A percentile compares a stretch with the other conserved stretches of the same genome.
Evolutionary conservation across 92 coral and sea anemone species (phyloP).

Genomic region (Isaurus tuberculatus): DNA sequence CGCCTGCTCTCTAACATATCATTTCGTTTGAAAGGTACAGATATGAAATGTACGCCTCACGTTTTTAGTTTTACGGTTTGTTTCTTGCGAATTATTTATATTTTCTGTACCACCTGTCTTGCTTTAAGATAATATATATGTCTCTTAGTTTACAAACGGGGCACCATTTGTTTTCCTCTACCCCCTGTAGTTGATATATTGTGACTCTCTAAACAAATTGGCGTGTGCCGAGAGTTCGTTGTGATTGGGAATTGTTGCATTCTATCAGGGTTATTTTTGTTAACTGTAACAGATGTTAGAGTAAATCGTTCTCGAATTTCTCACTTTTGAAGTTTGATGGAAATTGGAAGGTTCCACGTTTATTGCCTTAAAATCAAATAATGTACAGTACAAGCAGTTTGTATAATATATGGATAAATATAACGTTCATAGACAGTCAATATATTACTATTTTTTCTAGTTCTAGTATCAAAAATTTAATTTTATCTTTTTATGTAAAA

Average conservation of each 20-base stretch:
- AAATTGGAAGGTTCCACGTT: too few species aligned
- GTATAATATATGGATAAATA: too few species aligned
- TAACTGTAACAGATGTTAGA: background rate
- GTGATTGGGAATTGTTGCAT: background rate
- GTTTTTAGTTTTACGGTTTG: slow-evolving; percentile 53
- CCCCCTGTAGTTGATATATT: background rate
- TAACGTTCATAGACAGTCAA: too few species aligned
- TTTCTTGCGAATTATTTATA: slow-evolving; percentile 32
- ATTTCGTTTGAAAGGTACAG: background rate
- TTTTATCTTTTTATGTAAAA: too few species aligned
- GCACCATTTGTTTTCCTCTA: slow-evolving; percentile 24
- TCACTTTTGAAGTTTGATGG: background rate
- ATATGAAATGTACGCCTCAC: background rate
- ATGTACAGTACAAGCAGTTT: too few species aligned
- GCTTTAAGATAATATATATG: slow-evolving; percentile 24
- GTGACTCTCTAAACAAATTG: background rate
- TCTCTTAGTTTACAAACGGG: slow-evolving; percentile 37
- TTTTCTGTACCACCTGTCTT: slow-evolving; percentile 56
- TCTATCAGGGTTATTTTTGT: background rate
- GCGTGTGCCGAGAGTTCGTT: background rate
- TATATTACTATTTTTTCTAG: too few species aligned
- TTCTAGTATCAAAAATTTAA: too few species aligned
- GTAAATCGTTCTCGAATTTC: background rate
- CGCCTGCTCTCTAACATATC: background rate
- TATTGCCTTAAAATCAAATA: too few species aligned